These are phyloP conservation scores for Scaptomyza caliginosa DNA, from an alignment of 2,888 invertebrate genomes.

Conservation along the genomic window DNA sequence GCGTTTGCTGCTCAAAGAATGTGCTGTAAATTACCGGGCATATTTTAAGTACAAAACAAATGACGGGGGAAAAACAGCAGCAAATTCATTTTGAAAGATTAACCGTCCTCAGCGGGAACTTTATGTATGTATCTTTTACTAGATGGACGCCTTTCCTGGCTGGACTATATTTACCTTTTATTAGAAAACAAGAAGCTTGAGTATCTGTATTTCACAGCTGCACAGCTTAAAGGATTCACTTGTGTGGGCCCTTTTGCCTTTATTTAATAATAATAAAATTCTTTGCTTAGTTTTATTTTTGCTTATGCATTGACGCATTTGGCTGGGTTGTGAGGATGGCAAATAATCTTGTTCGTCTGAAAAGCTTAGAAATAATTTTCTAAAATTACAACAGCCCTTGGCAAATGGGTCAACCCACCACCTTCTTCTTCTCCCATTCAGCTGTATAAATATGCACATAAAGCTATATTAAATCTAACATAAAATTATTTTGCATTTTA, in stretches of 20 bases:
- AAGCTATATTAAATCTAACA: constrained; percentile 58
- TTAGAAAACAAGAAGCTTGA: constrained; percentile 8
- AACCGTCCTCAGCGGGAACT: constrained; percentile 25
- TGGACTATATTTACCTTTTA: constrained; percentile 42
- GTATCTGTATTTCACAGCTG: constrained; percentile 19
- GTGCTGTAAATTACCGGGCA: constrained; percentile 40
- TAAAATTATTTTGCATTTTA: constrained; percentile 57
- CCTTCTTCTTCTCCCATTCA: too few species aligned
- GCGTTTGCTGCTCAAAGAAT: constrained; percentile 16
- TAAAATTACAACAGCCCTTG: constrained; percentile 51
- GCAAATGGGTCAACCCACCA: not conserved
- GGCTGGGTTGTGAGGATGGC: not conserved
- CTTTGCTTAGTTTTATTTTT: constrained; percentile 16
- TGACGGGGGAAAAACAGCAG: constrained; percentile 12
- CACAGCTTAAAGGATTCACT: constrained; percentile 49
- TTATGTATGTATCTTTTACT: too few species aligned
- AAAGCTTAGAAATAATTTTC: constrained; percentile 43
- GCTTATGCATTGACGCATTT: not conserved
- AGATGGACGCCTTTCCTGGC: too few species aligned
- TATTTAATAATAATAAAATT: constrained; percentile 52
- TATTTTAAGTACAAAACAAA: constrained; percentile 27
- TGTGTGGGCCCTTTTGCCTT: constrained; percentile 25
- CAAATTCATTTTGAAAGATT: constrained; percentile 38
- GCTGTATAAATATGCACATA: too few species aligned
- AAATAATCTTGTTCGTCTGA: constrained; percentile 40